Conservation (phyloP, 2,888 invertebrate genomes). For the Steinernema scapterisci region DNA sequence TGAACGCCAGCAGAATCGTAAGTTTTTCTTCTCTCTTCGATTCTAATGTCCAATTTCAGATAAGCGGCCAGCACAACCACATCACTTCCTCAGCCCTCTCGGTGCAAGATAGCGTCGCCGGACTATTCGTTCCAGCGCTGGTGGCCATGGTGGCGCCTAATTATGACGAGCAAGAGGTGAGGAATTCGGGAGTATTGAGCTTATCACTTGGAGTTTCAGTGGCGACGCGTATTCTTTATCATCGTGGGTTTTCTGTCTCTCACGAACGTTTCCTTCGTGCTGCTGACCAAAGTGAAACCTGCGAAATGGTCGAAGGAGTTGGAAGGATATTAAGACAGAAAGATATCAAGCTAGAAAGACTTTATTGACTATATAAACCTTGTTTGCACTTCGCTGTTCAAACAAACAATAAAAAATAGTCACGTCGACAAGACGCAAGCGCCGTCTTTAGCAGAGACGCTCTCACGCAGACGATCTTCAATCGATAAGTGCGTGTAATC, state of each 20-base stretch:
- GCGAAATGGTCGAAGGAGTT: not conserved
- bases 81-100: not conserved
- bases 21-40: not conserved
- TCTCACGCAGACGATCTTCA: too few species aligned
- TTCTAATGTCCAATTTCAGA: not conserved
- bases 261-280: not conserved
- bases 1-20: slow-evolving; percentile 2
- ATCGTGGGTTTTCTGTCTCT: not conserved
- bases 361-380: too few species aligned
- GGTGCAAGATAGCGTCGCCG: slow-evolving; percentile 1
- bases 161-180: not conserved
- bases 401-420: too few species aligned
- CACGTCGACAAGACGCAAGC: too few species aligned
- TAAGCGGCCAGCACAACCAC: not conserved
- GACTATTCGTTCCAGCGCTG: not conserved
- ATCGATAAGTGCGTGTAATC: too few species aligned
- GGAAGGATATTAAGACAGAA: too few species aligned
- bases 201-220: not conserved
- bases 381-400: too few species aligned
- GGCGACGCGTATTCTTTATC: not conserved
- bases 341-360: too few species aligned
- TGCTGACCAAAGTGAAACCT: not conserved
- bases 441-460: too few species aligned
- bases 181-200: too few species aligned
- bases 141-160: not conserved